Percentiles rank a stretch among this genome's conserved stretches.
These are phyloP conservation scores for Argynnis bischoffii DNA, from an alignment of 2,888 invertebrate species.

Conservation along the genomic window DNA sequence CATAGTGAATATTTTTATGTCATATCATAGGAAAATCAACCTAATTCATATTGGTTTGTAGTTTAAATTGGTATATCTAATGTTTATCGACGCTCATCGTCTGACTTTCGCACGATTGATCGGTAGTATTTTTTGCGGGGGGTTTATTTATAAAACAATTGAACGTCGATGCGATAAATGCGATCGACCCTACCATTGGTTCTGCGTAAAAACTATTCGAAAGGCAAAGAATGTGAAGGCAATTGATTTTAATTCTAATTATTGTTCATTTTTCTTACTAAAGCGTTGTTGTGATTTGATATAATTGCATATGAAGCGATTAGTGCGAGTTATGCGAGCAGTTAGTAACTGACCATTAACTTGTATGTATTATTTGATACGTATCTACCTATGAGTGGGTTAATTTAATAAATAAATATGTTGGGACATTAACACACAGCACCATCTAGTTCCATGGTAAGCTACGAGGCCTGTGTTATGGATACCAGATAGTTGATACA, in stretches of 20 bases:
- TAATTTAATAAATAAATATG: too few species aligned
- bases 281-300: slow-evolving; percentile 35
- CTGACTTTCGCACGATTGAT: slow-evolving; percentile 81
- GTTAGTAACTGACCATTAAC: too few species aligned
- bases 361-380: too few species aligned
- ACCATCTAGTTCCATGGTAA: too few species aligned
- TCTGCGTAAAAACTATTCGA: slow-evolving; percentile 49
- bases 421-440: too few species aligned
- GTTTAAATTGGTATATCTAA: slow-evolving; percentile 45
- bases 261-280: slow-evolving; percentile 40
- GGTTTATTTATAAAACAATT: slow-evolving; percentile 82
- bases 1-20: slow-evolving; percentile 46
- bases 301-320: slow-evolving; percentile 34
- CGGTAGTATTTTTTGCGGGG: slow-evolving; percentile 80
- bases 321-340: too few species aligned
- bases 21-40: slow-evolving; percentile 45
- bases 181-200: slow-evolving; percentile 63
- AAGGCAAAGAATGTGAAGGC: slow-evolving; percentile 42
- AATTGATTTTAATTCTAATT: slow-evolving; percentile 46
- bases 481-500: too few species aligned
- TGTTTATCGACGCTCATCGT: slow-evolving; percentile 67
- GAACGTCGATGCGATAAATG: slow-evolving; percentile 75
- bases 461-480: too few species aligned
- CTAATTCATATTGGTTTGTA: slow-evolving; percentile 47
- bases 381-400: too few species aligned